phyloP scores from a whole-genome alignment of 2,797 vertebrate species.

The Brachymystax lenok region DNA sequence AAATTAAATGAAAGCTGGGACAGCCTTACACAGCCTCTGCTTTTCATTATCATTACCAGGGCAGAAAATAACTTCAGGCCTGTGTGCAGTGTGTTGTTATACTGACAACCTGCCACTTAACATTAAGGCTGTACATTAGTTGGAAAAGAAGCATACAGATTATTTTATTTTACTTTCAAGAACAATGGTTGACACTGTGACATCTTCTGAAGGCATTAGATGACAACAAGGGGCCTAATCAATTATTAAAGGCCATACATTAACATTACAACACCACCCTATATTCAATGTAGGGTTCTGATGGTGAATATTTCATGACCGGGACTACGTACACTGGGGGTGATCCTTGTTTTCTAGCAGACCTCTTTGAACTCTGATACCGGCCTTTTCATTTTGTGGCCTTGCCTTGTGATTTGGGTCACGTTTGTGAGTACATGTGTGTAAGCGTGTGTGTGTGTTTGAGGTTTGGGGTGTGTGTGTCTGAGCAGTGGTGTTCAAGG shows the following conservation, averaged over 20 bases:
- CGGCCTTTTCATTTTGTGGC: too few relatives aligned
- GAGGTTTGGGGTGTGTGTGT: too few relatives aligned
- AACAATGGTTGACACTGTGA: neutral
- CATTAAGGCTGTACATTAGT: too few relatives aligned
- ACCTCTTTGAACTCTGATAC: too few relatives aligned
- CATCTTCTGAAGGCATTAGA: neutral
- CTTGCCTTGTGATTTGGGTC: too few relatives aligned
- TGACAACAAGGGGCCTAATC: constrained; percentile 29
- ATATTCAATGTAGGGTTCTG: constrained; percentile 38
- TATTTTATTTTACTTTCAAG: too few relatives aligned
- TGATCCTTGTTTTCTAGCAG: too few relatives aligned
- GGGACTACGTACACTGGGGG: constrained; percentile 20
- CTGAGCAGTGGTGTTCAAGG: constrained; percentile 41
- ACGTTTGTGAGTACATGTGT: too few relatives aligned
- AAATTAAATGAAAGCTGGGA: constrained; percentile 55
- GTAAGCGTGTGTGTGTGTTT: too few relatives aligned
- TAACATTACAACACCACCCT: constrained; percentile 29
- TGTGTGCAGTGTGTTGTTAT: neutral
- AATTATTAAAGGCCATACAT: constrained; percentile 35
- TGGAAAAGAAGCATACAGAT: too few relatives aligned
- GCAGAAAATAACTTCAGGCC: neutral
- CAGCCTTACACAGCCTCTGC: constrained; percentile 48
- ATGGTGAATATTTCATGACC: constrained; percentile 67
- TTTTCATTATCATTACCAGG: constrained; percentile 39
- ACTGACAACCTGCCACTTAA: neutral